Evolutionary conservation across 2,113 vertebrate genomes (phyloP).

Genomic region (Gymnorhina tibicen): DNA sequence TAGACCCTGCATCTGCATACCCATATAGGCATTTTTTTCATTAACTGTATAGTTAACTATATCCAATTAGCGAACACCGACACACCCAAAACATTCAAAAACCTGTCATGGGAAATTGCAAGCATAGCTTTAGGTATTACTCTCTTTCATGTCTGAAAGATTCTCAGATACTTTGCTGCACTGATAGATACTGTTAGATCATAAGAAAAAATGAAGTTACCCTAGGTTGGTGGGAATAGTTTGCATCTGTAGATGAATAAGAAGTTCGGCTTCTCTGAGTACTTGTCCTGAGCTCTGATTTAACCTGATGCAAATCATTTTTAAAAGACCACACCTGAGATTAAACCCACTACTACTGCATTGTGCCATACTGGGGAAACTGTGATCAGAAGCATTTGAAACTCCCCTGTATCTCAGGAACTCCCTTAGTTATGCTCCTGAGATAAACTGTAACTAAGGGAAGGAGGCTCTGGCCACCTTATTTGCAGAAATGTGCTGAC

Average conservation of each 20-base stretch:
- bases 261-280: not conserved
- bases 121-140: not conserved
- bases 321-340: not conserved
- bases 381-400: not conserved
- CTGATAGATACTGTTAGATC: not conserved
- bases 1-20: not conserved
- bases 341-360: not conserved
- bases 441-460: not conserved
- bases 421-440: not conserved
- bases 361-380: not conserved
- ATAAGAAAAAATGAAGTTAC: not conserved
- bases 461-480: not conserved
- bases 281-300: not conserved
- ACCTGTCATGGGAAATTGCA: not conserved
- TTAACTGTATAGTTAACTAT: not conserved
- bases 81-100: not conserved
- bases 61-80: not conserved
- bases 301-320: not conserved
- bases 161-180: not conserved
- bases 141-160: not conserved
- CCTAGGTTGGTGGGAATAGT: not conserved
- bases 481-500: not conserved
- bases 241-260: not conserved
- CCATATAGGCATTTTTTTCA: not conserved
- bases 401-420: accelerated